A percentile compares a stretch with the other conserved stretches of the same genome.
Evolutionary conservation across 1,140 invertebrate genomes (phyloP).

Genomic region (Neodiprion lecontei): DNA sequence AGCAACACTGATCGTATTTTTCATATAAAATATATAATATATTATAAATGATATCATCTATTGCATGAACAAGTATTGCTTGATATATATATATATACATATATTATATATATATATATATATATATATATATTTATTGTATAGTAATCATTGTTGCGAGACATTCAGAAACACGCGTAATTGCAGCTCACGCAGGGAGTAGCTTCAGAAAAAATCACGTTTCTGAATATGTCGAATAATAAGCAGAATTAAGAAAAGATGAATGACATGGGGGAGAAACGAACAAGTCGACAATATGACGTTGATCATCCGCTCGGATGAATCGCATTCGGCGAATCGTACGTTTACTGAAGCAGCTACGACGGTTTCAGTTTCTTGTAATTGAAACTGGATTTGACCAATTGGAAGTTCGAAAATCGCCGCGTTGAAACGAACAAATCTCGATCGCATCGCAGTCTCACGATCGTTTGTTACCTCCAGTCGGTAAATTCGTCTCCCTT

Average conservation of each 20-base stretch:
- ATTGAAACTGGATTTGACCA: slow-evolving; percentile 6
- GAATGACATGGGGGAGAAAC: slow-evolving; percentile 16
- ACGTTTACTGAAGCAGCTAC: neutral
- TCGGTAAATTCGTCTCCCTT: too few relatives aligned
- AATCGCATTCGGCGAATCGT: neutral
- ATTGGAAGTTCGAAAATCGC: neutral
- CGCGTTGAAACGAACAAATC: neutral
- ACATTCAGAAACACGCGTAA: slow-evolving; percentile 39
- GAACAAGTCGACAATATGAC: too few relatives aligned
- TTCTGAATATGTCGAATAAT: slow-evolving; percentile 46
- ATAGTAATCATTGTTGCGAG: slow-evolving; percentile 37
- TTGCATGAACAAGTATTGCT: neutral
- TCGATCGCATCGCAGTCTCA: too few relatives aligned
- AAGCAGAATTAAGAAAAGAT: slow-evolving; percentile 21
- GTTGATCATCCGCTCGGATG: neutral
- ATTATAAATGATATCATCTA: slow-evolving; percentile 22
- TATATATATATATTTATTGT: slow-evolving; percentile 24
- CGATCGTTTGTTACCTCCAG: too few relatives aligned
- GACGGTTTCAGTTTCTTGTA: slow-evolving; percentile 24
- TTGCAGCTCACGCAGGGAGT: neutral
- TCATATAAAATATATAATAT: slow-evolving; percentile 35
- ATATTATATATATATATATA: slow-evolving; percentile 22
- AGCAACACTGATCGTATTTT: slow-evolving; percentile 29
- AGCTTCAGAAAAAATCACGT: slow-evolving; percentile 13
- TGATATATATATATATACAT: slow-evolving; percentile 18